Conservation (phyloP, 2,113 vertebrate species). For the Corvus moneduloides region DNA sequence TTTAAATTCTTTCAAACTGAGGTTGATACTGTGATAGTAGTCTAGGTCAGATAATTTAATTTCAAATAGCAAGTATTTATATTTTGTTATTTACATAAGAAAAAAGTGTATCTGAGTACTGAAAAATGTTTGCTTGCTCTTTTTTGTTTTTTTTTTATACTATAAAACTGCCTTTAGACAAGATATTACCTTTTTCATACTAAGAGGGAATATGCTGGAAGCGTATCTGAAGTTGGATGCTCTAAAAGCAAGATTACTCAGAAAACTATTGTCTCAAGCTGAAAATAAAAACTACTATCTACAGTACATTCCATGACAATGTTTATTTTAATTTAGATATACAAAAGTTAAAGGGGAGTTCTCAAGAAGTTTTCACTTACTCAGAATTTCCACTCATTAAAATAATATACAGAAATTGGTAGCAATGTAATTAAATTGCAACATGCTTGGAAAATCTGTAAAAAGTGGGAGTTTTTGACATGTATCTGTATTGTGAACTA, state of each 20-base stretch:
- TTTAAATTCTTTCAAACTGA: not conserved
- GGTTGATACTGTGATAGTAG: not conserved
- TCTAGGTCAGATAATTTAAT: not conserved
- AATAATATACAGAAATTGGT: not conserved
- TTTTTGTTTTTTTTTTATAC: not conserved
- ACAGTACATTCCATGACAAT: not conserved
- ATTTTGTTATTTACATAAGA: not conserved
- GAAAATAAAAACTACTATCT: not conserved
- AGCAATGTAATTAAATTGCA: not conserved
- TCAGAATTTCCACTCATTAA: not conserved
- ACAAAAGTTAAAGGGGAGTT: not conserved
- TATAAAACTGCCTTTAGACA: not conserved
- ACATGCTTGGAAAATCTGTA: not conserved
- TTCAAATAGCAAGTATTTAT: not conserved
- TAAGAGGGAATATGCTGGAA: not conserved
- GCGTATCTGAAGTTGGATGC: not conserved
- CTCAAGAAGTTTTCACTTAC: not conserved
- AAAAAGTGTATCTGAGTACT: not conserved
- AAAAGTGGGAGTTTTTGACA: not conserved
- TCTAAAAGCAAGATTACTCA: not conserved
- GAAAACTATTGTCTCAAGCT: not conserved
- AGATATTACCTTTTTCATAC: not conserved
- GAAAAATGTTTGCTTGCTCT: not conserved
- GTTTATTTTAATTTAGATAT: not conserved
- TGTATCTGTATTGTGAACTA: not conserved